Evolutionary conservation across 2,113 vertebrate species (phyloP).

Genomic region (Etheostoma spectabile): DNA sequence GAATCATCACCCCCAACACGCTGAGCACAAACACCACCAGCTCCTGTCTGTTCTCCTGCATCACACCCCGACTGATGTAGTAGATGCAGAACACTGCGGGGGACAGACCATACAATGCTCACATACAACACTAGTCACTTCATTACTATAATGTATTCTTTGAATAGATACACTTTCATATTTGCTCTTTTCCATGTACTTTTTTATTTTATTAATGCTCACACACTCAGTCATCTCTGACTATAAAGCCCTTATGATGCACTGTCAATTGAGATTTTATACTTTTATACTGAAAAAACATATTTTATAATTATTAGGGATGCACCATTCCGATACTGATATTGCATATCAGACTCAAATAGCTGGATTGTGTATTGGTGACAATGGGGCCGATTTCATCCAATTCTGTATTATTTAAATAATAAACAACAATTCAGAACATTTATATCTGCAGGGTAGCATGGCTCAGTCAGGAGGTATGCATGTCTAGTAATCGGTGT

Average conservation of each 20-base stretch:
- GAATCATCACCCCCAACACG: slow-evolving; percentile 84
- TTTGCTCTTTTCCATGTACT: background rate
- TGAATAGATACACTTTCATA: background rate
- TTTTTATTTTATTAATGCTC: background rate
- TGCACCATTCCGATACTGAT: too few species aligned
- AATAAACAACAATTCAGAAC: too few species aligned
- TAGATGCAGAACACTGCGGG: slow-evolving; percentile 88
- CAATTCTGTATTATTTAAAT: too few species aligned
- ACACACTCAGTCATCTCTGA: background rate
- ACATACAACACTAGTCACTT: background rate
- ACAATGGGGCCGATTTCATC: too few species aligned
- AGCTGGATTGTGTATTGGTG: too few species aligned
- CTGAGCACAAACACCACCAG: slow-evolving; percentile 85
- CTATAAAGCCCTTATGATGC: background rate
- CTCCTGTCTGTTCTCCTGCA: slow-evolving; percentile 91
- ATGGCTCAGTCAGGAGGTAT: too few species aligned
- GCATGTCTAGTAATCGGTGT: too few species aligned
- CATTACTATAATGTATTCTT: background rate
- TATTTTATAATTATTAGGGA: background rate
- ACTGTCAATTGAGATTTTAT: background rate
- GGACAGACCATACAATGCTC: background rate
- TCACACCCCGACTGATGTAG: slow-evolving; percentile 86
- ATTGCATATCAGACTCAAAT: too few species aligned
- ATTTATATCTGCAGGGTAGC: too few species aligned
- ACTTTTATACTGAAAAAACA: background rate